Percentiles rank a stretch among this genome's conserved stretches.
Conservation (phyloP, 2,113 vertebrate species). For the Chrysochloris asiatica region DNA sequence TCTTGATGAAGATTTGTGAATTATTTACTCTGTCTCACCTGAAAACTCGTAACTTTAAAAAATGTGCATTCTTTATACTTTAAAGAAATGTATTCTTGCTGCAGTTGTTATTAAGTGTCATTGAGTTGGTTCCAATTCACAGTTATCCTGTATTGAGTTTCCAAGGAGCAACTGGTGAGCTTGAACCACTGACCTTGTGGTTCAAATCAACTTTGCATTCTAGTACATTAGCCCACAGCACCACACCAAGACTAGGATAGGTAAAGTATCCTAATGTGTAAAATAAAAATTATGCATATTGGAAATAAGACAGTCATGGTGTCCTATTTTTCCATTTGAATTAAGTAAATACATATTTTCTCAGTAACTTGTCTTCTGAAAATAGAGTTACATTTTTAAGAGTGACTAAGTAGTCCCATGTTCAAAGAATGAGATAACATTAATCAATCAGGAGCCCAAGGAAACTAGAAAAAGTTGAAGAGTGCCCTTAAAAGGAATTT, state of each 20-base stretch:
- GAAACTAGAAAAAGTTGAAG: conserved; percentile 69
- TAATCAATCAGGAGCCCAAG: conserved; percentile 65
- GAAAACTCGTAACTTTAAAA: conserved; percentile 36
- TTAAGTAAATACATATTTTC: conserved; percentile 64
- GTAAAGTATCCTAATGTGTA: conserved; percentile 49
- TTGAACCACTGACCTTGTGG: too few species aligned
- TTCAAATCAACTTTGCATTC: too few species aligned
- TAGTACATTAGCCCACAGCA: too few species aligned
- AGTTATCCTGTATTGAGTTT: too few species aligned
- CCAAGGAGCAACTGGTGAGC: too few species aligned
- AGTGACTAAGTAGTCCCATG: conserved; percentile 65
- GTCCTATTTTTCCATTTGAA: conserved; percentile 67
- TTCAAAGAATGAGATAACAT: conserved; percentile 49
- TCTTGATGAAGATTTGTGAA: conserved; percentile 5
- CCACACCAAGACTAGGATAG: too few species aligned
- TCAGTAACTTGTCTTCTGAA: conserved; percentile 47
- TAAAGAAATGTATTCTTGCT: conserved; percentile 53
- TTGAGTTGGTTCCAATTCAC: too few species aligned
- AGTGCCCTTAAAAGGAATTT: conserved; percentile 53
- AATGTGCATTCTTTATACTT: conserved; percentile 31
- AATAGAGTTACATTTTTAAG: conserved; percentile 73
- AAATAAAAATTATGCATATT: conserved; percentile 53
- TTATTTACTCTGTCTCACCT: conserved; percentile 8
- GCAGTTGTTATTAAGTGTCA: too few species aligned
- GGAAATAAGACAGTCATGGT: conserved; percentile 18